phyloP scores from a whole-genome alignment of 2,113 vertebrate species.

The Ariopsis seemanni region DNA sequence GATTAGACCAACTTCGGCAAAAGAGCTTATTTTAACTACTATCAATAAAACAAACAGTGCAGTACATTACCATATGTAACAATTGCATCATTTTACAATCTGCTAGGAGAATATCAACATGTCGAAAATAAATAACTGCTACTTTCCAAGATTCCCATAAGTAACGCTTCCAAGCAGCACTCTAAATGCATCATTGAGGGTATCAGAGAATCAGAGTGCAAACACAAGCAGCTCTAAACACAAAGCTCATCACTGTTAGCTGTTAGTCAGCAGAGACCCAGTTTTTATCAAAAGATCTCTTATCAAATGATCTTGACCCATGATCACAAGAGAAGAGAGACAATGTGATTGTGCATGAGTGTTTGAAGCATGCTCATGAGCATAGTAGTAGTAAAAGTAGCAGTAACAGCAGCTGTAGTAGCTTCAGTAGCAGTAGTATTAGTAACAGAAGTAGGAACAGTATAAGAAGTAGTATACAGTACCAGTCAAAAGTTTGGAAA shows the following conservation, averaged over 20 bases:
- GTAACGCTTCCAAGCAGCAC: not conserved
- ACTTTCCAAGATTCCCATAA: slow-evolving; percentile 8
- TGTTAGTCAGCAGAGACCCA: slow-evolving; percentile 33
- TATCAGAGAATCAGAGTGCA: not conserved
- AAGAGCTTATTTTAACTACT: not conserved
- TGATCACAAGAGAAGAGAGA: not conserved
- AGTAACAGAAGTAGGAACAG: not conserved
- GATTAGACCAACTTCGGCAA: not conserved
- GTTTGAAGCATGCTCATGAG: not conserved
- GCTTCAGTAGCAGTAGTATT: not conserved
- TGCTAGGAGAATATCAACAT: not conserved
- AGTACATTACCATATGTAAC: slow-evolving; percentile 29
- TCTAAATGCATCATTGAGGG: not conserved
- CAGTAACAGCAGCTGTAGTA: not conserved
- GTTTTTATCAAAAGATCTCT: not conserved
- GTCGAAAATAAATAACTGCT: not conserved
- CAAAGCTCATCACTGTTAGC: slow-evolving; percentile 4
- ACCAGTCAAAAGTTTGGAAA: no score
- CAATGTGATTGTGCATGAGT: slow-evolving; percentile 13
- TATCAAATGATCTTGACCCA: slow-evolving; percentile 38
- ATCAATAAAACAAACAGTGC: not conserved
- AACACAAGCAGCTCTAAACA: slow-evolving; percentile 25
- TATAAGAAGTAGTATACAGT: not conserved
- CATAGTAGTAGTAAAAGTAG: not conserved
- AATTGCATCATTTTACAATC: slow-evolving; percentile 3